A percentile compares a stretch with the other conserved stretches of the same genome.
Evolutionary conservation across 2,797 vertebrate genomes (phyloP).

Genomic region (Mallotus villosus): DNA sequence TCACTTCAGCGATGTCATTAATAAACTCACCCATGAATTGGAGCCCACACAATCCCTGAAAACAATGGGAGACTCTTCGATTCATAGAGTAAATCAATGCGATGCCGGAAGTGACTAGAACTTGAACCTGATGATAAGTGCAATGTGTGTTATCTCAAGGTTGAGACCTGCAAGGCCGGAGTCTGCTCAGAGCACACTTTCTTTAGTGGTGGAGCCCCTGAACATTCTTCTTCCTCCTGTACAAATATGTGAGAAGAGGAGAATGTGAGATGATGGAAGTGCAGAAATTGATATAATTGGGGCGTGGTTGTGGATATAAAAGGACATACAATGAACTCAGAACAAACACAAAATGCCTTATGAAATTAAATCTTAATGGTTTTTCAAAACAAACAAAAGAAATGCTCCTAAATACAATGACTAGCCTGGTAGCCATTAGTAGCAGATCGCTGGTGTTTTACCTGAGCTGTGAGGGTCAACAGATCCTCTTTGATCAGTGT

Average conservation of each 20-base stretch:
- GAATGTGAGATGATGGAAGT: background rate
- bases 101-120: slow-evolving; percentile 11
- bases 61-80: background rate
- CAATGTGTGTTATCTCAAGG: slow-evolving; percentile 76
- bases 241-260: background rate
- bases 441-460: slow-evolving; percentile 43
- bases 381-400: too few species aligned
- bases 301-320: too few species aligned
- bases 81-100: slow-evolving; percentile 17
- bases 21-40: background rate
- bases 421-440: background rate
- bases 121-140: background rate
- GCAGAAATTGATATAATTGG: too few species aligned
- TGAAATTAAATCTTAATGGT: too few species aligned
- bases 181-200: slow-evolving; percentile 82
- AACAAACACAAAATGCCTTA: too few species aligned
- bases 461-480: slow-evolving; percentile 77
- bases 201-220: slow-evolving; percentile 80
- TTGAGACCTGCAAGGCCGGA: slow-evolving; percentile 69
- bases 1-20: too few species aligned
- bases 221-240: slow-evolving; percentile 74
- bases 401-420: too few species aligned
- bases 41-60: background rate
- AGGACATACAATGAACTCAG: too few species aligned
- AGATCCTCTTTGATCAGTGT: slow-evolving; percentile 89